Percentiles rank a stretch among this genome's conserved stretches.
phyloP scores from a whole-genome alignment of 2,888 invertebrate species.

The Phragmatobia fuliginosa region DNA sequence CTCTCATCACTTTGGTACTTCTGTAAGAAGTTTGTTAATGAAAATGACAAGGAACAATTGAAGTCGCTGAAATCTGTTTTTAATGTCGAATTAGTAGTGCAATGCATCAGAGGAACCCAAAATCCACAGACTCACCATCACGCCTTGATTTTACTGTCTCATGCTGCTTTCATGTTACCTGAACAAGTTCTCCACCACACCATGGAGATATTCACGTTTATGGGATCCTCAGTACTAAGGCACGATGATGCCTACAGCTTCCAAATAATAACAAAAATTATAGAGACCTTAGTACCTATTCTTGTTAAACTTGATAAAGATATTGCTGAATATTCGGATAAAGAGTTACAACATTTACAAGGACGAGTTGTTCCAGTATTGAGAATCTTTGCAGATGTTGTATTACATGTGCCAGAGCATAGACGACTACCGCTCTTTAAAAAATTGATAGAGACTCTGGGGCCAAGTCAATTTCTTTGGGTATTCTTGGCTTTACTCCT shows the following conservation, averaged over 20 bases:
- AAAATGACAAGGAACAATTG: slow-evolving; percentile 73
- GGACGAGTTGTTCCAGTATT: slow-evolving; percentile 89
- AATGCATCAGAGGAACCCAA: slow-evolving; percentile 95
- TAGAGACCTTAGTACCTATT: slow-evolving; percentile 96
- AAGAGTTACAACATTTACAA: slow-evolving; percentile 74
- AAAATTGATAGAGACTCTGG: slow-evolving; percentile 92
- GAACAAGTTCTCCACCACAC: slow-evolving; percentile 96
- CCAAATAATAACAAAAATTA: slow-evolving; percentile 95
- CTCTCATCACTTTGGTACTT: slow-evolving; percentile 92
- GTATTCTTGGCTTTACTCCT: slow-evolving; percentile 90
- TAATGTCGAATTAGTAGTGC: slow-evolving; percentile 93
- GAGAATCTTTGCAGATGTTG: slow-evolving; percentile 96
- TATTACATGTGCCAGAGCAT: slow-evolving; percentile 97
- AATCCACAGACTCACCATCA: slow-evolving; percentile 99
- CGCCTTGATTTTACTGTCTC: slow-evolving; percentile 93
- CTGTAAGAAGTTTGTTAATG: slow-evolving; percentile 86
- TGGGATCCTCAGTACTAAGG: slow-evolving; percentile 96
- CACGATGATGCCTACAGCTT: slow-evolving; percentile 98
- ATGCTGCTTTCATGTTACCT: slow-evolving; percentile 92
- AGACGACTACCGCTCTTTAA: slow-evolving; percentile 93
- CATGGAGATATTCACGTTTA: slow-evolving; percentile 99
- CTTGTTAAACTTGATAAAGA: slow-evolving; percentile 86
- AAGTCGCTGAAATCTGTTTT: slow-evolving; percentile 82
- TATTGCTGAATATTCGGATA: slow-evolving; percentile 70
- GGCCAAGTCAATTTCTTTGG: slow-evolving; percentile 89